phyloP scores from a whole-genome alignment of 2,888 invertebrate species.

The Acleris literana region DNA sequence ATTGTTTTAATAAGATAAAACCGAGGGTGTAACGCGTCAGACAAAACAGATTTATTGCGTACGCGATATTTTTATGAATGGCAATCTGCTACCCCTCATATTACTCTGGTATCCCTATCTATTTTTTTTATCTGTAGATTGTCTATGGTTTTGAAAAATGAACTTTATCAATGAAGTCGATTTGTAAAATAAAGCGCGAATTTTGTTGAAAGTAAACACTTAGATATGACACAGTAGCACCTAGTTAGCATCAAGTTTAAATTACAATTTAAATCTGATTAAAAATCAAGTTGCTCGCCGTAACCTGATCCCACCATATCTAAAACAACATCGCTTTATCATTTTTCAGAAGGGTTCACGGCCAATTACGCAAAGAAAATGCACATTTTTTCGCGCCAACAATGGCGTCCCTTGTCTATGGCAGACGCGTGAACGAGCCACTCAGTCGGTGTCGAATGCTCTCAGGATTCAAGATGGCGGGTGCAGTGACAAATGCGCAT shows the following conservation, averaged over 20 bases:
- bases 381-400: conserved; percentile 59
- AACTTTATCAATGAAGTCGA: too few relatives aligned
- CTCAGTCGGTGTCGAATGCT: conserved; percentile 74
- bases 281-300: background rate
- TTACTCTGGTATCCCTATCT: conserved; percentile 39
- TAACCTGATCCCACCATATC: conserved; percentile 9
- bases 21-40: conserved; percentile 74
- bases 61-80: conserved; percentile 75
- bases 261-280: too few relatives aligned
- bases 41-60: conserved; percentile 76
- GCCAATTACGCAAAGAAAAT: conserved; percentile 72
- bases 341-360: conserved; percentile 52
- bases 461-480: conserved; percentile 69
- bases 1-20: conserved; percentile 40
- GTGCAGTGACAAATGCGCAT: conserved; percentile 67
- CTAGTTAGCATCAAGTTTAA: too few relatives aligned
- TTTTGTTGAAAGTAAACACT: too few relatives aligned
- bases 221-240: too few relatives aligned
- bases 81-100: conserved; percentile 64
- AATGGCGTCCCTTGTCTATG: conserved; percentile 62
- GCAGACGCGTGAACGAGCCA: conserved; percentile 64
- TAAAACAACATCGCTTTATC: conserved; percentile 31
- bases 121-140: conserved; percentile 15
- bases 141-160: conserved; percentile 17
- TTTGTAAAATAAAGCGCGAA: too few relatives aligned